A percentile compares a stretch with the other conserved stretches of the same genome.
Conservation (phyloP, 2,113 vertebrate genomes). For the Columbina picui region DNA sequence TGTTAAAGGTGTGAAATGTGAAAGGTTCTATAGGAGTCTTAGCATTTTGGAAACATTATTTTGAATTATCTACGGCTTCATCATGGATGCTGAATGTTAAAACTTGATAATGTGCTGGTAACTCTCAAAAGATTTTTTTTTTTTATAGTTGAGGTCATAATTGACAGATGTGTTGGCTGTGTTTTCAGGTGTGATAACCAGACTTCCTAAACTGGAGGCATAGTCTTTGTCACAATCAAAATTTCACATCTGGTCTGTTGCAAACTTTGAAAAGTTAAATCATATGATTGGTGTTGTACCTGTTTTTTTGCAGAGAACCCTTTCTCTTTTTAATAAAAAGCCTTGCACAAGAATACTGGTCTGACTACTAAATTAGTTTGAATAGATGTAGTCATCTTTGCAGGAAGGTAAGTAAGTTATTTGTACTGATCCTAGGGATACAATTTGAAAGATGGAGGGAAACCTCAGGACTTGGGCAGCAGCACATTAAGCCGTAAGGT, state of each 20-base stretch:
- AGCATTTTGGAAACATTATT: background rate
- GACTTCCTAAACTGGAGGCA: background rate
- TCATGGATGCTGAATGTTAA: background rate
- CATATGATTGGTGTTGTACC: background rate
- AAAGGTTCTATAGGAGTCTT: background rate
- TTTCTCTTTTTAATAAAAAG: conserved; percentile 64
- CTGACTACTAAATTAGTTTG: background rate
- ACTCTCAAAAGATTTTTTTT: background rate
- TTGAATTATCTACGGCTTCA: background rate
- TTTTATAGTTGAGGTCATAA: background rate
- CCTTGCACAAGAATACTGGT: background rate
- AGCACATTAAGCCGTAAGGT: background rate
- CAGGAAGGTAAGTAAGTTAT: background rate
- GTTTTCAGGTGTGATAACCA: background rate
- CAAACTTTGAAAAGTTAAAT: background rate
- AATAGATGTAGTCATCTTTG: background rate
- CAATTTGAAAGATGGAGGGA: background rate
- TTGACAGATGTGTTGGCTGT: background rate
- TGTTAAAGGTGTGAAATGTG: background rate
- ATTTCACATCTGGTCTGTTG: background rate
- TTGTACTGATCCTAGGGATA: background rate
- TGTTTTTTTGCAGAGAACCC: conserved; percentile 16
- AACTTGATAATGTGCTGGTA: background rate
- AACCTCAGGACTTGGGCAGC: background rate
- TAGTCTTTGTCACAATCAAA: background rate